Evolutionary conservation across 1,140 invertebrate species (phyloP).

Genomic region (Antheraea mylitta): DNA sequence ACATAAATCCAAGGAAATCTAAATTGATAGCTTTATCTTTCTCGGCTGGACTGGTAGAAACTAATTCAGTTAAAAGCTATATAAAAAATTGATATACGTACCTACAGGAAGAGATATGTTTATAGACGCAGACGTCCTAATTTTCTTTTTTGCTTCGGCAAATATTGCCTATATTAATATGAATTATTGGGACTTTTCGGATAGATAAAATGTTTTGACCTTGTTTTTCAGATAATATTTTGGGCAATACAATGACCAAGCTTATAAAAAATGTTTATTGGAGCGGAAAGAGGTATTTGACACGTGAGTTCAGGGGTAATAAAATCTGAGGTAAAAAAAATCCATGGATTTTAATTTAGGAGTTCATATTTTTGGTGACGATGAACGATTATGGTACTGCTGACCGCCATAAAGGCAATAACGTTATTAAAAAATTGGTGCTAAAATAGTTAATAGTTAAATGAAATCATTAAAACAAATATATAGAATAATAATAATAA

Average conservation of each 20-base stretch:
- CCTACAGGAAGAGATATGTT: not conserved
- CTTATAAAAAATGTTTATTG: too few species aligned
- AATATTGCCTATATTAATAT: not conserved
- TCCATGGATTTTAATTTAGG: too few species aligned
- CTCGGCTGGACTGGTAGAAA: not conserved
- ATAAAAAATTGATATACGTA: not conserved
- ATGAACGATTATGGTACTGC: too few species aligned
- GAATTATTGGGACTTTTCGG: not conserved
- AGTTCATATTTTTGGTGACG: too few species aligned
- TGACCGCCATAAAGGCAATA: too few species aligned
- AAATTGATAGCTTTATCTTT: not conserved
- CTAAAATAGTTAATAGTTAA: too few species aligned
- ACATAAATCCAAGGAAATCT: constrained; percentile 1
- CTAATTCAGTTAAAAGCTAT: not conserved
- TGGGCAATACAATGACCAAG: not conserved
- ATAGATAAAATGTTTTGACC: not conserved
- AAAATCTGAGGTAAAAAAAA: too few species aligned
- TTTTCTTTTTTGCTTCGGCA: not conserved
- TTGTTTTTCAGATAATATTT: not conserved
- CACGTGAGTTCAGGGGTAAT: too few species aligned
- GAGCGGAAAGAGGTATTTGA: too few species aligned
- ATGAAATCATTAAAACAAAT: too few species aligned
- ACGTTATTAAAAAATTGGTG: too few species aligned
- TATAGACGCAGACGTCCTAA: not conserved
- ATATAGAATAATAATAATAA: too few species aligned